Conservation (phyloP, 2,888 invertebrate genomes). For the Pristionchus entomophagus region DNA sequence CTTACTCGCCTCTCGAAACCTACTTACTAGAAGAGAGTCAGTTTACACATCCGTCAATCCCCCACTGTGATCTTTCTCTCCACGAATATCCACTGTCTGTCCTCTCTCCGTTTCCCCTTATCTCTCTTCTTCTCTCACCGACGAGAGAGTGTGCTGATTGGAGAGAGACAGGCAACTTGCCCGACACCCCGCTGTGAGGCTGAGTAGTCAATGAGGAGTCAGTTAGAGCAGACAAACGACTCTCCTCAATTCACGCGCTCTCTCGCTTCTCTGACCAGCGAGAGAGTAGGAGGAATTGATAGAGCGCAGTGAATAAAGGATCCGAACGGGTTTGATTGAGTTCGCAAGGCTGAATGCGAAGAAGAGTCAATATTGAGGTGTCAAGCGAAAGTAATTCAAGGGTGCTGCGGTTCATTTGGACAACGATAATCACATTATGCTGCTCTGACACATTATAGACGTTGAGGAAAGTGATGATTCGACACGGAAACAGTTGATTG, state of each 20-base stretch:
- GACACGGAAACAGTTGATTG: too few relatives aligned
- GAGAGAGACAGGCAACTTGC: not conserved
- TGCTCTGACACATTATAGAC: not conserved
- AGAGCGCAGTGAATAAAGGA: not conserved
- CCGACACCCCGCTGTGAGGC: not conserved
- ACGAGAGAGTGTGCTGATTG: not conserved
- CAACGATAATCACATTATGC: too few relatives aligned
- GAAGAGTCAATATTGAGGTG: not conserved
- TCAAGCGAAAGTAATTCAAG: too few relatives aligned
- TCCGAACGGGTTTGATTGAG: not conserved
- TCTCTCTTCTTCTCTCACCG: not conserved
- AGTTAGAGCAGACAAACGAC: too few relatives aligned
- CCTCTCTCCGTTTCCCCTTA: not conserved
- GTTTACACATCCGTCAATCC: not conserved
- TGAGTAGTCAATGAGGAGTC: not conserved
- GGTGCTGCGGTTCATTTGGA: too few relatives aligned
- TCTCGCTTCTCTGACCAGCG: not conserved
- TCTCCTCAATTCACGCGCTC: too few relatives aligned
- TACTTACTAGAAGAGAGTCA: conserved; percentile 29
- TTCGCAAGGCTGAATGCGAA: not conserved
- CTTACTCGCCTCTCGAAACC: conserved; percentile 19
- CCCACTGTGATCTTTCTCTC: not conserved
- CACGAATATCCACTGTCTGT: too few relatives aligned
- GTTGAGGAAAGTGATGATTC: too few relatives aligned
- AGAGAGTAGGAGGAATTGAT: not conserved